Base-by-base conservation (phyloP, 2,888 invertebrate species). In the Mythimna lalbum region DNA sequence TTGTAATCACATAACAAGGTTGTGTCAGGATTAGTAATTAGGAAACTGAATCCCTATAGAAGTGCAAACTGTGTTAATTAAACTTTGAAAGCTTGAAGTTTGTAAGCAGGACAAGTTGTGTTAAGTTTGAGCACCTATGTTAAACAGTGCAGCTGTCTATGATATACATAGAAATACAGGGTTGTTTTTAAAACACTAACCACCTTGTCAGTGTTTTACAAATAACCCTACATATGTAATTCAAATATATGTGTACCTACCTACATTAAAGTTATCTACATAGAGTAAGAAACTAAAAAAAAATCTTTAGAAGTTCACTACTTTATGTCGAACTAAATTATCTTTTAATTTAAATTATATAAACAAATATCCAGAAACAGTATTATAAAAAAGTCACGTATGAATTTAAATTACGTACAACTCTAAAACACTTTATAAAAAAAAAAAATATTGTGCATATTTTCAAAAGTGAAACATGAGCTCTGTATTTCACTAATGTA, bases 401-500 rank as follows among this genome's bases (percentile, higher is more conserved):
- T 27, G 9, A 47, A 47, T n/a, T 33, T 4, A 2, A 33, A 23
- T 14, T 17, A 23, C 3, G 19, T 47, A 12, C 1, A 12, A 23
- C 10, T 12, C n/a, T 47, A 9, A 14, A n/a, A 14, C 2, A n/a
- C 10, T n/a, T 17, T n/a, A 12, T 31, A 23, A 17, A 5, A 14
- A 17, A 17, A 43, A 2, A 17, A 43, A 36, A 36, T 36, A 36
- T 39, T 43, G 17, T 17, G 43, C 17, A 43, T 3, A 43, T 43
- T 43, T 17, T 43, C 43, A 43, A 43, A 17, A 80, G 60, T 70
- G 71, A 70, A 70, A 80, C 39, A 31, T 61, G 72, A 81, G 64
- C 77, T 67, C 50, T 50, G 52, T 55, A 62, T 62, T 66, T 47
- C 27, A 61, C 47, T 57, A 77, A 77, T 69, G 76, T 75, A 53